Evolutionary conservation across 2,113 vertebrate species (phyloP).

Genomic region (Ptyas mucosa): DNA sequence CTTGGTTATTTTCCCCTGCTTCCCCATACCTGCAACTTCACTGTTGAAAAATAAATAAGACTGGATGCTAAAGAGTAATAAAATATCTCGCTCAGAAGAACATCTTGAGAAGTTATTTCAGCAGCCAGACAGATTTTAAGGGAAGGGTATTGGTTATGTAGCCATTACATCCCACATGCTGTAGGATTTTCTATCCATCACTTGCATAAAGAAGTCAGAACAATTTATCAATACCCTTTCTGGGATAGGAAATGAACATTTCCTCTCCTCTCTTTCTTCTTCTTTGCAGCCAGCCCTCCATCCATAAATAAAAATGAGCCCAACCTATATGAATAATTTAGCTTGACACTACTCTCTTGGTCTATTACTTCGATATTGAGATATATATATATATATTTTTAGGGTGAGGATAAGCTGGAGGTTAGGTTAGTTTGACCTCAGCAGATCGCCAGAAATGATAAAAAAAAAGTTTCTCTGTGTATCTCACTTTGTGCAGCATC

Average conservation of each 20-base stretch:
- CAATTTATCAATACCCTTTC: conserved; percentile 30
- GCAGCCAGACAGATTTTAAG: neutral
- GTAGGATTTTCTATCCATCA: neutral
- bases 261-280: conserved; percentile 24
- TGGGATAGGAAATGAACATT: conserved; percentile 34
- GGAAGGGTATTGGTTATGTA: neutral
- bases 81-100: neutral
- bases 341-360: conserved; percentile 47
- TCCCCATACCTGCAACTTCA: neutral
- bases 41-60: neutral
- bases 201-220: neutral
- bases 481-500: neutral
- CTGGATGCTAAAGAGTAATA: neutral
- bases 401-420: neutral
- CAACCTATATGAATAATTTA: conserved; percentile 45
- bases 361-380: conserved; percentile 35
- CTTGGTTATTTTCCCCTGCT: neutral
- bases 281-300: conserved; percentile 26
- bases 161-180: neutral
- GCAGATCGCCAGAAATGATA: neutral
- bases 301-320: conserved; percentile 32
- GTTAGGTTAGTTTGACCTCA: conserved; percentile 24
- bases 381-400: neutral
- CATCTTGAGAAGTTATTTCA: neutral
- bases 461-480: neutral